These are phyloP conservation scores for Sepioteuthis lessoniana DNA, from an alignment of 2,888 invertebrate genomes.

Conservation along the genomic window DNA sequence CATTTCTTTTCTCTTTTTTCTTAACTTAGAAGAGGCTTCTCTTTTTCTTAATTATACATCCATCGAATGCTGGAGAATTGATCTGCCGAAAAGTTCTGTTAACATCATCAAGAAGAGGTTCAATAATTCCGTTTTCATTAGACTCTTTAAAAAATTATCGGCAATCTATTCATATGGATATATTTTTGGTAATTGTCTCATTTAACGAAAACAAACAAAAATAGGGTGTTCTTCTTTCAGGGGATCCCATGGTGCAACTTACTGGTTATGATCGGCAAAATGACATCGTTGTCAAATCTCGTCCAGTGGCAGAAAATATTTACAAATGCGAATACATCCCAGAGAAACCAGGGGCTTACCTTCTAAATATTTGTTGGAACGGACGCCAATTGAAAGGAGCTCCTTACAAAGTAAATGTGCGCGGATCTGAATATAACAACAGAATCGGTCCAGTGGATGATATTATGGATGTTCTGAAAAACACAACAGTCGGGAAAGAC, in stretches of 20 bases:
- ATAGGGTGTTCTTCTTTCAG: conserved; percentile 51
- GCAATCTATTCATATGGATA: no score
- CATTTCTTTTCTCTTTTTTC: no score
- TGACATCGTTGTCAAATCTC: conserved; percentile 56
- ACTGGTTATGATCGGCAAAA: conserved; percentile 58
- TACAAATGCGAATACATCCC: conserved; percentile 65
- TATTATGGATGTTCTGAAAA: conserved; percentile 49
- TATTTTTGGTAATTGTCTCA: no score
- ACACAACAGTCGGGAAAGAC: conserved; percentile 58
- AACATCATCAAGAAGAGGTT: no score
- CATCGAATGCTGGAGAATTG: no score
- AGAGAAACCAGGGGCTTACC: conserved; percentile 62
- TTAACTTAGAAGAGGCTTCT: no score
- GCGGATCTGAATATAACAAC: conserved; percentile 59
- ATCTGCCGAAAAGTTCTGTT: no score
- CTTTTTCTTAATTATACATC: no score
- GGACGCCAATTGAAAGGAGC: conserved; percentile 65
- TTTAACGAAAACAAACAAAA: no score
- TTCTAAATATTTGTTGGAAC: conserved; percentile 66
- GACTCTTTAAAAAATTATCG: no score
- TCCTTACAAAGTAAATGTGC: conserved; percentile 67
- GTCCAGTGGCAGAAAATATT: conserved; percentile 55
- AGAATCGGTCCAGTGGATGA: conserved; percentile 57
- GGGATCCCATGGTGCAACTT: conserved; percentile 59
- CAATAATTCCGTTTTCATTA: no score